Percentiles rank a stretch among this genome's conserved stretches.
Conservation (phyloP, 2,888 invertebrate species). For the Seira sanloemensis region DNA sequence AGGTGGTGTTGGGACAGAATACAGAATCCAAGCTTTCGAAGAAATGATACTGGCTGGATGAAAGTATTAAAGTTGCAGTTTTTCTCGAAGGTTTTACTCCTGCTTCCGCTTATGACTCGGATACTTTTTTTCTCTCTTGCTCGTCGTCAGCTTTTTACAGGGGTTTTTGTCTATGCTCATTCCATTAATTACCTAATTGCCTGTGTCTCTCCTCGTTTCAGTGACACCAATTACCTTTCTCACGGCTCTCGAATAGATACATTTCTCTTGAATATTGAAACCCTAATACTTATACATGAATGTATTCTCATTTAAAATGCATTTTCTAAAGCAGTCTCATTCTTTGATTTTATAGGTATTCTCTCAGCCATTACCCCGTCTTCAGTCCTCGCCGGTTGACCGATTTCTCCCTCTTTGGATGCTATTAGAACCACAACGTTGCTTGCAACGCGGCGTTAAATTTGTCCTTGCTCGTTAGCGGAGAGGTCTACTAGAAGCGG, state of each 20-base stretch:
- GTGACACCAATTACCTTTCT: slow-evolving; percentile 46
- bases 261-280: too few species aligned
- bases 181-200: slow-evolving; percentile 59
- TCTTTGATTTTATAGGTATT: not conserved
- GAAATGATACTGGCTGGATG: too few species aligned
- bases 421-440: not conserved
- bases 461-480: not conserved
- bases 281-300: not conserved
- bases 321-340: not conserved
- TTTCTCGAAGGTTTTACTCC: slow-evolving; percentile 8
- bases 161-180: slow-evolving; percentile 16
- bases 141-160: not conserved
- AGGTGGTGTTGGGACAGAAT: too few species aligned
- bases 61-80: too few species aligned
- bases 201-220: slow-evolving; percentile 51
- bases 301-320: not conserved
- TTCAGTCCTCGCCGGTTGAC: not conserved
- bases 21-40: too few species aligned
- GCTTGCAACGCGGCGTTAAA: too few species aligned
- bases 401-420: not conserved
- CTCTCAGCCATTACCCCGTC: not conserved
- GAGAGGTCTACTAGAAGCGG: not conserved
- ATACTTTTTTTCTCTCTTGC: not conserved
- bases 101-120: not conserved
- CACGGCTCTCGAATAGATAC: too few species aligned